Base-by-base conservation (phyloP, 2,113 vertebrate species). In the Ceyx melanurus region DNA sequence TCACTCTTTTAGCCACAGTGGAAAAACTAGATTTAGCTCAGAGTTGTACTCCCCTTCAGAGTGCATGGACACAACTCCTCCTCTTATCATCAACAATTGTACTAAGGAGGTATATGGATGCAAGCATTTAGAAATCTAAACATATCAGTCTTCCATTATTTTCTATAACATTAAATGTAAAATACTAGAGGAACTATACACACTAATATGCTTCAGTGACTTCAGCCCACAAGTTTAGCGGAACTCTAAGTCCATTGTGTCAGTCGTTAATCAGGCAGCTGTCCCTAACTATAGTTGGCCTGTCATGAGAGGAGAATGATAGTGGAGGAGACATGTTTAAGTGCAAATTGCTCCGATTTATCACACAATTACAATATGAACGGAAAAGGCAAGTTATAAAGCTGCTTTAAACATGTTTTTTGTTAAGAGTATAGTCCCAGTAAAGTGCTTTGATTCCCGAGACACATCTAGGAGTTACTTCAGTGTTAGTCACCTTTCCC, bases 221-320 rank as follows among this genome's bases (percentile, higher is more conserved):
- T 89, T 86, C 65, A 85, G 79, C 35, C 35, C 19, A 12, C 20
- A 78, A 60, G 81, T 93, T 91, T 88, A 68, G 66, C 70, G 64
- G 72, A 90, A 90, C 62, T n/a, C 42, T 94, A 54, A 71, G 11
- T 64, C 75, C 64, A 70, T 88, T 91, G 72, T 90, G 82, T 90
- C 90, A 92, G 76, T 60, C 86, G 81, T 87, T 85, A 79, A 93
- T 89, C 91, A 71, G 7, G 13, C 92, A 96, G 95, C 94, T 98
- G 94, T 87, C 96, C 95, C 96, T 96, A 97, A 96, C 74, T 95
- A 97, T 90, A 96, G 92, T 20, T 79, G 77, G 35, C 71, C 80
- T 92, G 94, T 97, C 94, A 97, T 21, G 70, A 46, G 42, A 75
- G 40, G 74, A 84, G 75, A 95, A 95, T 62, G 89, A 88, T 7